These are phyloP conservation scores for Sorex maritimensis DNA, from an alignment of 2,797 vertebrate species.

Conservation along the genomic window DNA sequence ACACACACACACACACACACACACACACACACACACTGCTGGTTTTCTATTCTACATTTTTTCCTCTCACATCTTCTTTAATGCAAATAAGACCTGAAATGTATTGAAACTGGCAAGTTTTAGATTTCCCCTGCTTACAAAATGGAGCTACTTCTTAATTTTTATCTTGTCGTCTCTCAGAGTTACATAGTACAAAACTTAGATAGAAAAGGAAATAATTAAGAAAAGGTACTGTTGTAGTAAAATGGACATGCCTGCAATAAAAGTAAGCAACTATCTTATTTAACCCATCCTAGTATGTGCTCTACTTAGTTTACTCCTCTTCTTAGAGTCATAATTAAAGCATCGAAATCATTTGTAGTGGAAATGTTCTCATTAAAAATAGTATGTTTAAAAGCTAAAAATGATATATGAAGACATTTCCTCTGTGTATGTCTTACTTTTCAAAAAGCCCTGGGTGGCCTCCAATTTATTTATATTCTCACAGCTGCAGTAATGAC, in stretches of 20 bases:
- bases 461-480: slow-evolving; percentile 78
- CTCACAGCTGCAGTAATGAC: slow-evolving; percentile 73
- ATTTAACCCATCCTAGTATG: background rate
- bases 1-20: background rate
- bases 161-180: background rate
- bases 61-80: background rate
- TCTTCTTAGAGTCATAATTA: background rate
- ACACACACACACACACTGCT: background rate
- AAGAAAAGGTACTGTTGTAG: background rate
- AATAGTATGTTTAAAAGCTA: background rate
- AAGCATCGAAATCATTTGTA: background rate
- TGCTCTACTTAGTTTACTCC: background rate
- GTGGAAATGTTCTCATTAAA: background rate
- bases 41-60: background rate
- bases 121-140: slow-evolving; percentile 29
- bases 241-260: background rate
- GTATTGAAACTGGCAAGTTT: background rate
- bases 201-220: background rate
- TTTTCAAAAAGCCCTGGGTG: background rate
- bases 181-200: background rate
- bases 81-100: background rate
- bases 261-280: background rate
- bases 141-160: background rate
- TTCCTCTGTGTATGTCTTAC: slow-evolving; percentile 3
- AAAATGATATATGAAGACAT: slow-evolving; percentile 8